Base-by-base conservation (phyloP, 2,888 invertebrate species). In the Panzeria rudis region DNA sequence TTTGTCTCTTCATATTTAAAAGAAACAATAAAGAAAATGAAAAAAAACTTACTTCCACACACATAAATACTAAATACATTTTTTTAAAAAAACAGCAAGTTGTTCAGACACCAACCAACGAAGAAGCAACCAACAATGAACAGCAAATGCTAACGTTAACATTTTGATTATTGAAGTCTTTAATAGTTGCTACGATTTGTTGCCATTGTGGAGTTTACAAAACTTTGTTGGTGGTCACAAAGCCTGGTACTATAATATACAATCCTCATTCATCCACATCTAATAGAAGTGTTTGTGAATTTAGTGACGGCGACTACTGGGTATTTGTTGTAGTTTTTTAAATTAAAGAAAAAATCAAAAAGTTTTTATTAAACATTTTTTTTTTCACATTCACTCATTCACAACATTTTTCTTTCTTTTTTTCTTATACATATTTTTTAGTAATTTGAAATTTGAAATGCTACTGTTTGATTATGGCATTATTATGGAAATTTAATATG, bases 401-500 rank as follows among this genome's bases (percentile, higher is more conserved):
- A 52, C 25, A n/a, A 5, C 7, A 29, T 56, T 32, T 64, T 64
- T 64, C 17, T 29, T 23, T 52, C 11, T 50, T 52, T 38, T n/a
- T 62, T 41, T 15, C 13, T 41, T 17, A 6, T 17, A 47, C n/a
- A 47, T 47, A 56, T 38, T 35, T 38, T 41, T 47, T 29, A 23
- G 54, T 72, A 41, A 35, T 59, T 78, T 73, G 68, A 78, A 75
- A 59, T 76, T 72, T 76, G 62, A 83, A 80, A 79, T 80, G 86
- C 83, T 86, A 80, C 83, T 86, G 80, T 80, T 86, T 64, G 80
- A 77, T 78, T 77, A 75, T 75, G 75, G 69, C 69, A 78, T 80
- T 82, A 78, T 82, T 66, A 82, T 82, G 82, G 82, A 82, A 85
- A 85, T 82, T 79, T 75, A 82, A 85, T 85, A 85, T 61, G 52